Evolutionary conservation across 2,888 invertebrate genomes (phyloP).

Genomic region (Eupithecia insigniata): DNA sequence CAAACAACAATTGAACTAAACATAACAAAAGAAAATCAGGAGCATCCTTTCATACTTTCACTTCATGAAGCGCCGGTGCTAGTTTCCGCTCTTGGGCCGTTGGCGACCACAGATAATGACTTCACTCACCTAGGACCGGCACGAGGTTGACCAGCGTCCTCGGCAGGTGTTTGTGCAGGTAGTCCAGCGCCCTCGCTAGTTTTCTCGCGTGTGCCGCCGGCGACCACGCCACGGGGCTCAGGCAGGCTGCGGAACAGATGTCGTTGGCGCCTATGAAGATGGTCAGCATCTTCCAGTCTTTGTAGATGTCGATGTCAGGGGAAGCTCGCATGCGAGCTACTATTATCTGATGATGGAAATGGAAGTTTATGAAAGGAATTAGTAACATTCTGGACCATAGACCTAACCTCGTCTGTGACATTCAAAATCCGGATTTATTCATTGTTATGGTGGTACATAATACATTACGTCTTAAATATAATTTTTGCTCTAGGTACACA

Average conservation of each 20-base stretch:
- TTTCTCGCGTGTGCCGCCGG: slow-evolving; percentile 86
- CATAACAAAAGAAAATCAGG: too few relatives aligned
- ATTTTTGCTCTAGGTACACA: too few relatives aligned
- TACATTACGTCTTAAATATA: too few relatives aligned
- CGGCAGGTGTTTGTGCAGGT: slow-evolving; percentile 86
- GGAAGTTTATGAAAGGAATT: neutral
- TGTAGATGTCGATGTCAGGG: slow-evolving; percentile 83
- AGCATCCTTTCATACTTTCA: too few relatives aligned
- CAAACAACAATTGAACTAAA: too few relatives aligned
- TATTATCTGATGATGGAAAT: slow-evolving; percentile 74
- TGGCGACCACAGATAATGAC: neutral
- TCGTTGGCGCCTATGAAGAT: slow-evolving; percentile 91
- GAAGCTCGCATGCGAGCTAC: slow-evolving; percentile 86
- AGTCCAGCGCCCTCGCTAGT: slow-evolving; percentile 86
- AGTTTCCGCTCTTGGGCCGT: neutral
- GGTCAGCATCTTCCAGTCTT: slow-evolving; percentile 91
- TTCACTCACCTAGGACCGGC: slow-evolving; percentile 86
- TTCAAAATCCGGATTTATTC: too few relatives aligned
- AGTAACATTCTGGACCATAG: neutral
- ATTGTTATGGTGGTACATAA: too few relatives aligned
- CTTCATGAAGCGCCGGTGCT: neutral
- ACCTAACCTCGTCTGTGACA: too few relatives aligned
- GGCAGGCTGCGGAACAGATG: slow-evolving; percentile 89
- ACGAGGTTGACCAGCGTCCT: slow-evolving; percentile 89
- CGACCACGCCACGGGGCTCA: slow-evolving; percentile 84